phyloP scores from a whole-genome alignment of 2,888 invertebrate genomes.

The Pinctada fucata region DNA sequence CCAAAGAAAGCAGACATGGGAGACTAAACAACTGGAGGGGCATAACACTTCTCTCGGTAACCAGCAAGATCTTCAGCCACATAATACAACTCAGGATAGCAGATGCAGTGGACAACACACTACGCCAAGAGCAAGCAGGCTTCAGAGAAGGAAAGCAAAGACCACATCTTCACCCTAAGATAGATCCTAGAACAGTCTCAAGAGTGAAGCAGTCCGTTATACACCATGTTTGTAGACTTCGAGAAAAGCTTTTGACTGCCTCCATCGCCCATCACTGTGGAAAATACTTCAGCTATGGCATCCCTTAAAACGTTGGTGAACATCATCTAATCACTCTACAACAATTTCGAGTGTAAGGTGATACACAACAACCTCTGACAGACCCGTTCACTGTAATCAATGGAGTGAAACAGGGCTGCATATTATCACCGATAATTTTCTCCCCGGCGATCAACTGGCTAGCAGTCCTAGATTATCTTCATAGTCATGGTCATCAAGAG shows the following conservation, averaged over 20 bases:
- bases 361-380: constrained; percentile 11
- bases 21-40: constrained; percentile 4
- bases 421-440: too few relatives aligned
- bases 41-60: constrained; percentile 1
- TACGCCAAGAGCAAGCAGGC: constrained; percentile 11
- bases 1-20: background rate
- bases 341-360: background rate
- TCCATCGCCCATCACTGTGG: constrained; percentile 8
- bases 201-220: constrained; percentile 20
- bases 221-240: constrained; percentile 32
- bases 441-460: too few relatives aligned
- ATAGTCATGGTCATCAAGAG: too few relatives aligned
- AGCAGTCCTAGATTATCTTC: too few relatives aligned
- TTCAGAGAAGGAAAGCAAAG: constrained; percentile 12
- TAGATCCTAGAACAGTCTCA: constrained; percentile 17
- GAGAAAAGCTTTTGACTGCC: constrained; percentile 25
- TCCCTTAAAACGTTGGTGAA: constrained; percentile 30
- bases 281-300: constrained; percentile 25
- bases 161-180: constrained; percentile 10
- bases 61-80: background rate
- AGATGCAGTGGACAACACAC: background rate
- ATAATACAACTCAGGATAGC: constrained; percentile 7
- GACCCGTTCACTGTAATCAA: constrained; percentile 4
- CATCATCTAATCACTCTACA: constrained; percentile 10
- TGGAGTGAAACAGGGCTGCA: too few relatives aligned